These are phyloP conservation scores for Zhuqinia jingwanae DNA, from an alignment of 2,888 invertebrate genomes.

Conservation along the genomic window DNA sequence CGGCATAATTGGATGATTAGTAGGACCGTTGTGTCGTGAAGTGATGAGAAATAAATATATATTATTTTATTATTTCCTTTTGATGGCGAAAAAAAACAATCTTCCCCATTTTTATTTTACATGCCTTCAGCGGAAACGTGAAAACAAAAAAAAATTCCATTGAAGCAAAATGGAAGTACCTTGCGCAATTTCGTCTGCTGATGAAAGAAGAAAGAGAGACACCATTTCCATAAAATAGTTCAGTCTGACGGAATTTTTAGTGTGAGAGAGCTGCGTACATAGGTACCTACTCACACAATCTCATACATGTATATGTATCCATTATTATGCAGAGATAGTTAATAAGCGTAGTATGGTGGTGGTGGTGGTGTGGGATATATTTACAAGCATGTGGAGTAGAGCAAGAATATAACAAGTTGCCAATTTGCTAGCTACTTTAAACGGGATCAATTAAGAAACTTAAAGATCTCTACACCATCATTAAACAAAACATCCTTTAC, in stretches of 20 bases:
- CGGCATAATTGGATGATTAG: slow-evolving; percentile 66
- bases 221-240: slow-evolving; percentile 34
- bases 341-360: too few species aligned
- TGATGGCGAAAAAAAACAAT: slow-evolving; percentile 36
- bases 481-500: slow-evolving; percentile 41
- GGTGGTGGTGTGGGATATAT: not conserved
- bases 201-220: slow-evolving; percentile 19
- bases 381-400: slow-evolving; percentile 19
- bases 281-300: too few species aligned
- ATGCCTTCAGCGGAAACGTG: slow-evolving; percentile 31
- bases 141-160: slow-evolving; percentile 18
- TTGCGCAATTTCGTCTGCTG: slow-evolving; percentile 23
- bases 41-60: slow-evolving; percentile 55
- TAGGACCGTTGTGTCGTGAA: slow-evolving; percentile 51
- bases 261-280: slow-evolving; percentile 22
- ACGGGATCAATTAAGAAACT: slow-evolving; percentile 50
- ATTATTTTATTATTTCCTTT: slow-evolving; percentile 51
- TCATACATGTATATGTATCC: not conserved
- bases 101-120: slow-evolving; percentile 26
- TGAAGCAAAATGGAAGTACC: not conserved
- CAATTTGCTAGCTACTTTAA: slow-evolving; percentile 43
- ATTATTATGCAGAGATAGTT: not conserved
- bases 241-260: slow-evolving; percentile 32
- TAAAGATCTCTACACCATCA: slow-evolving; percentile 23
- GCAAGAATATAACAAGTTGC: slow-evolving; percentile 29